A percentile compares a stretch with the other conserved stretches of the same genome.
Evolutionary conservation across 2,797 vertebrate genomes (phyloP).

Genomic region (Melanotaenia maccullochi): DNA sequence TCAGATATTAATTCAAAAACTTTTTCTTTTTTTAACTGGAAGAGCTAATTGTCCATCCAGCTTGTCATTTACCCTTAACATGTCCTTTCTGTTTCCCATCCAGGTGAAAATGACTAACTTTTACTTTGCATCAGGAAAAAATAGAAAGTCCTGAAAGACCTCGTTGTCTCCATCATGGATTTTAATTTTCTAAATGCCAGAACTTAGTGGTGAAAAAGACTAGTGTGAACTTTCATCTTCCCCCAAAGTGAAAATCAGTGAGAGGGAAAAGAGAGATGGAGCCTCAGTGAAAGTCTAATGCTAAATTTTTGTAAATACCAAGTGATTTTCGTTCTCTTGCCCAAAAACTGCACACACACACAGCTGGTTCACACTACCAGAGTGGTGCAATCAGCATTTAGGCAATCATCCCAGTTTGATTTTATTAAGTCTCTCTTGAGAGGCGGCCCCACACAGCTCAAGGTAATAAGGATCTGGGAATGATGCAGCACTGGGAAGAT

Average conservation of each 20-base stretch:
- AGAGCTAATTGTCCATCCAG: too few species aligned
- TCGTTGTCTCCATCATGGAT: neutral
- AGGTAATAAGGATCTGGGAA: slow-evolving; percentile 40
- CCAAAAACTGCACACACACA: too few species aligned
- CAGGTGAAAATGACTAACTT: neutral
- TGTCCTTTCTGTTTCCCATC: neutral
- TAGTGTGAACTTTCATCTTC: slow-evolving; percentile 5
- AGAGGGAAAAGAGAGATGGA: neutral
- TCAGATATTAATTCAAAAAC: too few species aligned
- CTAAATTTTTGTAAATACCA: too few species aligned
- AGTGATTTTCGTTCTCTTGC: too few species aligned
- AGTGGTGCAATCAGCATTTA: slow-evolving; percentile 32
- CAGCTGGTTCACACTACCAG: neutral
- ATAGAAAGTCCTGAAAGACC: neutral
- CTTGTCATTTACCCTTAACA: too few species aligned
- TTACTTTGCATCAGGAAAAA: neutral
- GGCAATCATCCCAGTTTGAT: slow-evolving; percentile 47
- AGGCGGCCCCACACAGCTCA: slow-evolving; percentile 19
- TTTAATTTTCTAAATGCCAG: slow-evolving; percentile 14
- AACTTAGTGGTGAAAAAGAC: slow-evolving; percentile 1
- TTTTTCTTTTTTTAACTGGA: too few species aligned
- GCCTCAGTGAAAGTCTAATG: too few species aligned
- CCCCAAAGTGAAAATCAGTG: slow-evolving; percentile 1
- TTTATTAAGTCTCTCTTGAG: slow-evolving; percentile 48
- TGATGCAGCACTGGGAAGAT: neutral